These are phyloP conservation scores for Rhinopomastus cyanomelas DNA, from an alignment of 2,113 vertebrate genomes.

Conservation along the genomic window DNA sequence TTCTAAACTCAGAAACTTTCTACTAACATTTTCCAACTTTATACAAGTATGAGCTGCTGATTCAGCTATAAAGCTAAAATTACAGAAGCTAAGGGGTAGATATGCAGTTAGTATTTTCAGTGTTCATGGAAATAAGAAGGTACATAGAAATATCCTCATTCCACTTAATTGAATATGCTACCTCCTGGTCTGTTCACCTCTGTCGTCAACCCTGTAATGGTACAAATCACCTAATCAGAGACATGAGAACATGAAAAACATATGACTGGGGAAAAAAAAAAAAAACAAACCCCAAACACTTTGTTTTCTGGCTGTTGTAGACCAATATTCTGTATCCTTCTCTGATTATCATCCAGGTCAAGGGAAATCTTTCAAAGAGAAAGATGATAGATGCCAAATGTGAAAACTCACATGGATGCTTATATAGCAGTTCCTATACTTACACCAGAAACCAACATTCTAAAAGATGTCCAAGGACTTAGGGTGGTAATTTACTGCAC, in stretches of 20 bases:
- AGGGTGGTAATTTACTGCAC: background rate
- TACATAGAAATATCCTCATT: background rate
- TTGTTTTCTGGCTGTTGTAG: background rate
- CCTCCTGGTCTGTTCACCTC: background rate
- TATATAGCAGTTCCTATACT: background rate
- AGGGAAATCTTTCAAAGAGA: background rate
- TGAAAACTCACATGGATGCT: background rate
- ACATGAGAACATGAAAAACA: background rate
- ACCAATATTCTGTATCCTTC: background rate
- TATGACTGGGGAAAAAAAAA: background rate
- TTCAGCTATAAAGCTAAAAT: background rate
- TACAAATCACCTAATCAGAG: background rate
- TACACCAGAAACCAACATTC: background rate
- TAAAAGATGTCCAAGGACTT: background rate
- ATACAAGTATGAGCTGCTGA: background rate
- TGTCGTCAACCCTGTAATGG: background rate
- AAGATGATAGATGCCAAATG: rapidly evolving
- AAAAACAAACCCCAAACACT: background rate
- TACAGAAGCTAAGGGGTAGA: background rate
- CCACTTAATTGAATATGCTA: background rate
- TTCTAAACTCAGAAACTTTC: background rate
- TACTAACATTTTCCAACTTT: background rate
- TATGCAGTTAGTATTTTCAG: background rate
- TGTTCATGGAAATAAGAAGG: background rate
- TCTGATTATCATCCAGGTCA: background rate